phyloP scores from a whole-genome alignment of 2,113 vertebrate genomes.

The Eretmochelys imbricata region DNA sequence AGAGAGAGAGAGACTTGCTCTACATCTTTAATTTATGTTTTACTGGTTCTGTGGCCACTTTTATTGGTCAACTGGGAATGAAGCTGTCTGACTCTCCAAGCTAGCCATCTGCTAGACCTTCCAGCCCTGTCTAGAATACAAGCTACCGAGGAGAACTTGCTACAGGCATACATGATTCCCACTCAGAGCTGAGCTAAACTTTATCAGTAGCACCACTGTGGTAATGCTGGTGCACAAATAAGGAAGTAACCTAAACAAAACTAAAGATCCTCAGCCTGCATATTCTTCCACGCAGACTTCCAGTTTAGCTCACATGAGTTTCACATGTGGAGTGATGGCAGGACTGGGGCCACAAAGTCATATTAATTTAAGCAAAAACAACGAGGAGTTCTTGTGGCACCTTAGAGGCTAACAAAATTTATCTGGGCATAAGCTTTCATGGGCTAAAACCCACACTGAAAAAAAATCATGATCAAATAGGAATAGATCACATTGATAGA shows the following conservation, averaged over 20 bases:
- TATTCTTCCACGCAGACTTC: neutral
- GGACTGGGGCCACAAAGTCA: neutral
- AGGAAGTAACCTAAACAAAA: neutral
- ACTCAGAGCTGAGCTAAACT: neutral
- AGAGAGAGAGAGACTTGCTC: neutral
- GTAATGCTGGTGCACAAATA: neutral
- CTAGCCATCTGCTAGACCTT: neutral
- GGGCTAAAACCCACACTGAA: neutral
- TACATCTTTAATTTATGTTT: neutral
- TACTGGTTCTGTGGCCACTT: constrained; percentile 9
- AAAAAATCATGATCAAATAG: neutral
- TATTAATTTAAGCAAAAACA: neutral
- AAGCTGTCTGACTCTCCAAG: neutral
- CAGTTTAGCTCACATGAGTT: neutral
- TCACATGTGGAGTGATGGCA: neutral
- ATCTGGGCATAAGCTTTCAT: no score
- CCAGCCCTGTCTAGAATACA: neutral
- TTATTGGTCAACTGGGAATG: neutral
- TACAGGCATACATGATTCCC: neutral
- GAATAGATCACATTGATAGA: neutral
- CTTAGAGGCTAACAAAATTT: no score
- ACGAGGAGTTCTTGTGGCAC: no score
- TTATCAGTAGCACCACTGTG: neutral
- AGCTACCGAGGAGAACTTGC: neutral
- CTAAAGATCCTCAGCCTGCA: neutral